A percentile compares a stretch with the other conserved stretches of the same genome.
Conservation (phyloP, 1,140 invertebrate genomes). For the Lineus longissimus region DNA sequence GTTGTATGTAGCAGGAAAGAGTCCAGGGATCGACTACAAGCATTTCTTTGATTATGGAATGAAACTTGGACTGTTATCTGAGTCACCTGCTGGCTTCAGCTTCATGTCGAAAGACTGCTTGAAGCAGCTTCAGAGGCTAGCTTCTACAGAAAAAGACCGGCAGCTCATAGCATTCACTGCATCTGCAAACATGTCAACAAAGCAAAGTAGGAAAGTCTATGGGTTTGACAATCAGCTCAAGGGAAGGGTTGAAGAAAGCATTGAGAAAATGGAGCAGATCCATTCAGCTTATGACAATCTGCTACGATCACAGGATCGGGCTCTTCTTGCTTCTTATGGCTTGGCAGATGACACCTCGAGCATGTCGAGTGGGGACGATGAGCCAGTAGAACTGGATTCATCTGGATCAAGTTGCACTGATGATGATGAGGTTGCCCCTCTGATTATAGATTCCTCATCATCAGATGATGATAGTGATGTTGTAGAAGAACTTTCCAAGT, state of each 20-base stretch:
- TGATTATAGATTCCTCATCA: not conserved
- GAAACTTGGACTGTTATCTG: not conserved
- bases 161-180: not conserved
- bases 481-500: not conserved
- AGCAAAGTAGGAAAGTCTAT: not conserved
- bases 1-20: not conserved
- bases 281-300: not conserved
- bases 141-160: slow-evolving; percentile 1
- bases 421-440: not conserved
- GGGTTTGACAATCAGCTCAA: not conserved
- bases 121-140: slow-evolving; percentile 1
- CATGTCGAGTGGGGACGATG: no score
- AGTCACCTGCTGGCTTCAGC: not conserved
- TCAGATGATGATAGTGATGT: not conserved
- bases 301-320: not conserved
- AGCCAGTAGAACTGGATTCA: no score
- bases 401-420: no score
- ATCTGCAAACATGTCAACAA: not conserved
- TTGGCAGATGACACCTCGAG: no score
- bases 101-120: not conserved
- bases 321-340: not conserved
- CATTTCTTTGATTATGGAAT: not conserved
- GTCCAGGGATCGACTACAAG: not conserved
- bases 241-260: not conserved
- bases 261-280: slow-evolving; percentile 3